phyloP scores from a whole-genome alignment of 2,113 vertebrate genomes.

The Columbina picui region DNA sequence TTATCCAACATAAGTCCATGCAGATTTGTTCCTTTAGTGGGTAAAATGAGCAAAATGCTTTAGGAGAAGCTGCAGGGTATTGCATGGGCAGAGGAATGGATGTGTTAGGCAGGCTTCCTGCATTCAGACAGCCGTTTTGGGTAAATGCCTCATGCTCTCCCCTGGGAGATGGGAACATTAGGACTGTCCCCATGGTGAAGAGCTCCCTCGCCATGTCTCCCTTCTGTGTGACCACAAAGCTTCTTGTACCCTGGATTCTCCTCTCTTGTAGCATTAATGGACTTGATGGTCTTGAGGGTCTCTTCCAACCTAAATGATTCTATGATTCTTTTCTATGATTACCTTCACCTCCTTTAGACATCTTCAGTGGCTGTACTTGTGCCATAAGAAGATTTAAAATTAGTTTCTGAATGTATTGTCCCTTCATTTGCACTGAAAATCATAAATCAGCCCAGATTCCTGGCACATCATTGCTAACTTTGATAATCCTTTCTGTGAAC shows the following conservation, averaged over 20 bases:
- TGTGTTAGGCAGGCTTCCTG: not conserved
- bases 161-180: not conserved
- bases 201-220: not conserved
- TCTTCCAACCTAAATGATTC: too few species aligned
- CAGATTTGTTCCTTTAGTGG: not conserved
- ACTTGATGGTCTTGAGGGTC: too few species aligned
- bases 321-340: too few species aligned
- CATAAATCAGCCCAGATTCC: not conserved
- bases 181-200: not conserved
- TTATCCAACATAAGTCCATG: not conserved
- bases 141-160: not conserved
- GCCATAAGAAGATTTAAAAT: not conserved
- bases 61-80: not conserved
- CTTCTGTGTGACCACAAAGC: not conserved
- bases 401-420: not conserved
- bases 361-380: accelerated
- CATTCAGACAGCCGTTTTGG: not conserved
- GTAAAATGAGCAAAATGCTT: not conserved
- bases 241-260: not conserved
- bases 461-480: not conserved
- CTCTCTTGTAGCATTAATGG: not conserved
- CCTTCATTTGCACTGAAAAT: not conserved
- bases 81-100: not conserved
- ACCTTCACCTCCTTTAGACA: not conserved
- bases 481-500: not conserved